Conservation (phyloP, 2,113 vertebrate species). For the Cygnus buccinator region DNA sequence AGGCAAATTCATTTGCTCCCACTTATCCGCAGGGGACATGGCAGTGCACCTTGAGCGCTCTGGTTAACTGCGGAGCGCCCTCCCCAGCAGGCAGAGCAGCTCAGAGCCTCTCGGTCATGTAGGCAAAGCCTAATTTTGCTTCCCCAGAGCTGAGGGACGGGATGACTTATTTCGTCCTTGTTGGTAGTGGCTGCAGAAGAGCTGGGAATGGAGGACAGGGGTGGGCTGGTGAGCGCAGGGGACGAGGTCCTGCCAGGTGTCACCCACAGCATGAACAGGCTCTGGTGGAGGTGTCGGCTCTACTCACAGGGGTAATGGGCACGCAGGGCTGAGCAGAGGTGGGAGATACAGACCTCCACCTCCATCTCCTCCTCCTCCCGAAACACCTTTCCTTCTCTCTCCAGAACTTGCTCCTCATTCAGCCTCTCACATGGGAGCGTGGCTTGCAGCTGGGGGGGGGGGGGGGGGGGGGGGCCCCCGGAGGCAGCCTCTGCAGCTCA, state of each 20-base stretch:
- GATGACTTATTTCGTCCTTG: not conserved
- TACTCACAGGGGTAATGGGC: rapidly evolving
- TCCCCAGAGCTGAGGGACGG: not conserved
- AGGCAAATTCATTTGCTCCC: not conserved
- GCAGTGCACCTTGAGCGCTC: rapidly evolving
- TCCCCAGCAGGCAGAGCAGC: not conserved
- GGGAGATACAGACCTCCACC: not conserved
- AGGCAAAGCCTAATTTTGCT: not conserved
- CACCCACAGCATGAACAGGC: rapidly evolving
- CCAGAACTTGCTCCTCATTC: not conserved
- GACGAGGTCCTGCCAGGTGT: not conserved
- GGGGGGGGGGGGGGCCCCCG: no score
- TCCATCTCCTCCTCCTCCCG: not conserved
- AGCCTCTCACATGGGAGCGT: not conserved
- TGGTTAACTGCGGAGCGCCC: not conserved
- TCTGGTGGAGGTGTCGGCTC: not conserved
- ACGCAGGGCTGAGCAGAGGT: not conserved
- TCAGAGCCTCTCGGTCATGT: rapidly evolving
- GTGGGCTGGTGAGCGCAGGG: not conserved
- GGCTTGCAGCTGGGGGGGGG: rapidly evolving
- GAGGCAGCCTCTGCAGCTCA: not conserved
- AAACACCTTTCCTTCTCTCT: not conserved
- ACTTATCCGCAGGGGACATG: not conserved
- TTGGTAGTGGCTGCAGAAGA: not conserved
- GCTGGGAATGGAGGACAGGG: not conserved